Base-by-base conservation (phyloP, 2,888 invertebrate species). In the Cerastis rubricosa region DNA sequence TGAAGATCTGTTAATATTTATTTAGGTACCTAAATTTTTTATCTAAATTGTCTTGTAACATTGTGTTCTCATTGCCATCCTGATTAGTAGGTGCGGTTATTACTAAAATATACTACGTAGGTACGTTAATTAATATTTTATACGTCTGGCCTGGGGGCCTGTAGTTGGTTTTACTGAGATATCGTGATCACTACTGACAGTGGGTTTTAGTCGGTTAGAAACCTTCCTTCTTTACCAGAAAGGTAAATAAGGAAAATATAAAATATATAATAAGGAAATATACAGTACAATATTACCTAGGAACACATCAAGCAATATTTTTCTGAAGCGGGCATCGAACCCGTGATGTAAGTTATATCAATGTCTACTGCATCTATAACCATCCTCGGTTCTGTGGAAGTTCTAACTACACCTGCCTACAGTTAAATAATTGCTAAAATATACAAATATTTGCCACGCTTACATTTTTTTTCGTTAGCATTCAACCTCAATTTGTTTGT, bases 1-100 rank as follows among this genome's bases (percentile, higher is more conserved):
- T 35, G 35, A 35, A 35, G 35, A 35, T 35, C 3, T 35, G 9
- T 51, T 3, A n/a, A n/a, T 54, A 54, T n/a, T 54, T 54, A n/a
- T 54, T 51, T 51, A 51, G 3, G 11, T 51, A 22, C 35, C 35
- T 35, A 35, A 35, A 22, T 11, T 51, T 8, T 22, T 8, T 7
- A 51, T 51, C 51, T 51, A 51, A 51, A 51, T 51, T 51, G n/a
- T n/a, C 1, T 22, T 51, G 40, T 61, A 29, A 74, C n/a, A 29
- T 43, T n/a, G 35, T 22, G n/a, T 43, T 49, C 1, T 35, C 68
- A 61, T 61, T 35, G 78, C 78, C 68, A 78, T 45, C 64, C 17
- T 64, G 76, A 75, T 54, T 75, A 29, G 4, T n/a, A 43, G 54
- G n/a, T n/a, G 11, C 14, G 19, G 63, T 51, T 22, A 51, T 22